These are phyloP conservation scores for Echinometra lucunter DNA, from an alignment of 53 echinoderm and acorn worm genomes.

Conservation along the genomic window DNA sequence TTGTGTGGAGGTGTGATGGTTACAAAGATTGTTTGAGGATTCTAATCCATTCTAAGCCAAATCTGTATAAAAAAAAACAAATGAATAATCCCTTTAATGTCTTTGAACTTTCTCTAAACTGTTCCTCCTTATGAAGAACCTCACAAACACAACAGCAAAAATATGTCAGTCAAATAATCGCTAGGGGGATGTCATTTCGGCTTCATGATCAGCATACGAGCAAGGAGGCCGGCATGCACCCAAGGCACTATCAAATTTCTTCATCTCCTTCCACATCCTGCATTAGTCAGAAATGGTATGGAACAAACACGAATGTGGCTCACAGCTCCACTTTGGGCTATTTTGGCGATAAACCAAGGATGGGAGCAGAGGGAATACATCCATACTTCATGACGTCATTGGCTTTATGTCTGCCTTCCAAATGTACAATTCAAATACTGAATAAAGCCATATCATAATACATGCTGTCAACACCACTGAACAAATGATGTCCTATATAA, in stretches of 20 bases:
- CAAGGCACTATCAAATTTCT: neutral
- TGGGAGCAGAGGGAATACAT: neutral
- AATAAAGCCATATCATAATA: neutral
- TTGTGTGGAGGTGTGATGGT: too few relatives aligned
- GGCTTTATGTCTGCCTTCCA: neutral
- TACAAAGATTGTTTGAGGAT: too few relatives aligned
- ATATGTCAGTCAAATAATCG: neutral
- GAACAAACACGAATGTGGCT: constrained; percentile 37
- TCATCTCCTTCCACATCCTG: neutral
- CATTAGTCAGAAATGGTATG: constrained; percentile 12
- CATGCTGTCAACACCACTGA: neutral
- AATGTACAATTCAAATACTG: neutral
- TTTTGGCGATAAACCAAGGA: constrained; percentile 20
- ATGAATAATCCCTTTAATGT: neutral
- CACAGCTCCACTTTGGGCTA: neutral
- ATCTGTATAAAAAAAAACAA: too few relatives aligned
- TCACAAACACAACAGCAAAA: neutral
- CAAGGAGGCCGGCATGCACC: neutral
- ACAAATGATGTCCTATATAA: neutral
- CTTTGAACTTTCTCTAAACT: neutral
- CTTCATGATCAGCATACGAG: neutral
- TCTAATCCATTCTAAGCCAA: too few relatives aligned
- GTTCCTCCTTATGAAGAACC: neutral
- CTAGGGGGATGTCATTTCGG: neutral
- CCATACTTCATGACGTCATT: neutral